phyloP scores from a whole-genome alignment of 35 echinoderm and acorn worm species.

The Strongylocentrotus purpuratus region DNA sequence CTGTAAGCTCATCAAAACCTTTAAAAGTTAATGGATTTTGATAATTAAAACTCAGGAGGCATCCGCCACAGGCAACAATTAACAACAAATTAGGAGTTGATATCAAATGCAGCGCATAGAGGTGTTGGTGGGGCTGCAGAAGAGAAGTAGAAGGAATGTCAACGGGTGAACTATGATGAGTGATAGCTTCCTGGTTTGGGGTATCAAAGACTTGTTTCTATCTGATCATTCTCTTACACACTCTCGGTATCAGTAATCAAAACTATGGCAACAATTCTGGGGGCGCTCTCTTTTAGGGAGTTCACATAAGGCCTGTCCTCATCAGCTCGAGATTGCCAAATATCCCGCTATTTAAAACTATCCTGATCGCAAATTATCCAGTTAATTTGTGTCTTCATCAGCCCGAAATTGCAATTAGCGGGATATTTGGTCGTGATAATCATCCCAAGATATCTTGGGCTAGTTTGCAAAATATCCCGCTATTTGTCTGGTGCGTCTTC shows the following conservation, averaged over 20 bases:
- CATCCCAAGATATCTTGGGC: no score
- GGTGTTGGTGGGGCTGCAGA: background rate
- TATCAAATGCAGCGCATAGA: background rate
- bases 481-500: no score
- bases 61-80: background rate
- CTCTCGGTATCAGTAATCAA: constrained; percentile 33
- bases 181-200: constrained; percentile 24
- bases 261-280: constrained; percentile 17
- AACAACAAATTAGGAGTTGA: background rate
- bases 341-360: no score
- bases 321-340: no score
- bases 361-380: no score
- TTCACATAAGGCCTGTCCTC: no score
- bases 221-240: constrained; percentile 21
- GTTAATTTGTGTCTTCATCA: no score
- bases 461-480: no score
- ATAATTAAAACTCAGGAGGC: background rate
- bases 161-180: background rate
- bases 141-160: background rate
- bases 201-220: background rate
- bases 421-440: no score
- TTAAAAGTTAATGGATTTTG: no score
- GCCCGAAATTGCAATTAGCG: no score
- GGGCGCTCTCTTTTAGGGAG: background rate
- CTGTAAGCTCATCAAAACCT: no score